phyloP scores from a whole-genome alignment of 2,797 vertebrate genomes.

The Falco berigora region DNA sequence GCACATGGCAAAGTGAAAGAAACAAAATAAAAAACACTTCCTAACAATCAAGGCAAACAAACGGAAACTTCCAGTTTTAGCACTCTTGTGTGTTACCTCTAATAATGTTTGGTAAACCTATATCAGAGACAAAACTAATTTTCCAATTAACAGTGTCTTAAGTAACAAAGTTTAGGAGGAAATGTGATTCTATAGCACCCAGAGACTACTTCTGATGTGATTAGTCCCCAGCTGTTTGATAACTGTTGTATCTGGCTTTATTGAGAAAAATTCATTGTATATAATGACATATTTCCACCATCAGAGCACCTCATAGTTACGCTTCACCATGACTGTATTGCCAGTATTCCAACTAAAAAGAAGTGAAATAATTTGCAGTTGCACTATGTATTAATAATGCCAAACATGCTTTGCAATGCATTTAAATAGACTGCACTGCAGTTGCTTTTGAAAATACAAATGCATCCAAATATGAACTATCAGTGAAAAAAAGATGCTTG shows the following conservation, averaged over 20 bases:
- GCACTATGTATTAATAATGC: not conserved
- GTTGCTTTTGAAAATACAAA: not conserved
- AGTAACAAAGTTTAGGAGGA: not conserved
- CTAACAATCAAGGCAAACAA: not conserved
- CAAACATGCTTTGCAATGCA: not conserved
- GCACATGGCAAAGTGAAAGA: not conserved
- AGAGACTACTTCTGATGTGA: not conserved
- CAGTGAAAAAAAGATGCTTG: not conserved
- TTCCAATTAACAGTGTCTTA: not conserved
- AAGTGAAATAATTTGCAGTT: not conserved
- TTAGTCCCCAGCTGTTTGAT: not conserved
- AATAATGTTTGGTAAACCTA: not conserved
- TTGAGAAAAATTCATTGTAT: not conserved
- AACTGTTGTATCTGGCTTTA: not conserved
- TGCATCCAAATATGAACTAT: not conserved
- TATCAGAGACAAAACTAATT: not conserved
- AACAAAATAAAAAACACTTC: not conserved
- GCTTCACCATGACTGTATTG: not conserved
- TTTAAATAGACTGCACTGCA: constrained; percentile 7
- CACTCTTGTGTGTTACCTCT: not conserved
- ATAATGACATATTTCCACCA: not conserved
- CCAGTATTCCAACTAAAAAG: not conserved
- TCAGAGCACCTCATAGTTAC: not conserved
- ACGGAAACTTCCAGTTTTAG: not conserved
- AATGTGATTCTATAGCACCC: not conserved